Conservation (phyloP, 2,888 invertebrate species). For the Spisula solida region DNA sequence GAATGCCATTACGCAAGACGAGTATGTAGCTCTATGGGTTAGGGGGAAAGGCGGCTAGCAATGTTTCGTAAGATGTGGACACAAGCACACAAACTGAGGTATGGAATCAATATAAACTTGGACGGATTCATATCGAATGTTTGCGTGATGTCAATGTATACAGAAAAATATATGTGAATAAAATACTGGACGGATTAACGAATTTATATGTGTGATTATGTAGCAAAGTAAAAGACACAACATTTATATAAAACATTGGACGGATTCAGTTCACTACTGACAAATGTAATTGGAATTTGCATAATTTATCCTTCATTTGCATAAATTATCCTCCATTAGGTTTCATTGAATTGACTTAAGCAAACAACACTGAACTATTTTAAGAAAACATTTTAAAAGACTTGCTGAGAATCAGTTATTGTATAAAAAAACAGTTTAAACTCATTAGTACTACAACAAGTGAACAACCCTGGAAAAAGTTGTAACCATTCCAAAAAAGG, state of each 20-base stretch:
- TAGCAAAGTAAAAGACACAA: background rate
- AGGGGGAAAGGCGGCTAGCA: too few species aligned
- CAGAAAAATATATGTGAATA: slow-evolving; percentile 10
- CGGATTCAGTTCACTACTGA: slow-evolving; percentile 17
- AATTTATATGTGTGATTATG: background rate
- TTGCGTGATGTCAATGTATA: background rate
- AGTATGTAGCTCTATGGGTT: too few species aligned
- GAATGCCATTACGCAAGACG: too few species aligned
- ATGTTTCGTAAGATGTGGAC: background rate
- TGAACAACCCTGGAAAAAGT: background rate
- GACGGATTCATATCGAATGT: slow-evolving; percentile 14
- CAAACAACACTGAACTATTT: background rate
- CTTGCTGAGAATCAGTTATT: background rate
- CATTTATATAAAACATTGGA: slow-evolving; percentile 17
- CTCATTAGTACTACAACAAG: too few species aligned
- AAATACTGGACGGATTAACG: slow-evolving; percentile 9
- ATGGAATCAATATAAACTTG: background rate
- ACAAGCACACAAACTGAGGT: background rate
- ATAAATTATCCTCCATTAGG: background rate
- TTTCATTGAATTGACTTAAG: too few species aligned
- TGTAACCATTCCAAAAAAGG: slow-evolving; percentile 8
- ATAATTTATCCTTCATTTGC: background rate
- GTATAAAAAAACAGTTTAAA: background rate
- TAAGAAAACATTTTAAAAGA: background rate
- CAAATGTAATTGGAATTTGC: background rate